Conservation (phyloP, 2,888 invertebrate species). For the Fragum whitleyi region DNA sequence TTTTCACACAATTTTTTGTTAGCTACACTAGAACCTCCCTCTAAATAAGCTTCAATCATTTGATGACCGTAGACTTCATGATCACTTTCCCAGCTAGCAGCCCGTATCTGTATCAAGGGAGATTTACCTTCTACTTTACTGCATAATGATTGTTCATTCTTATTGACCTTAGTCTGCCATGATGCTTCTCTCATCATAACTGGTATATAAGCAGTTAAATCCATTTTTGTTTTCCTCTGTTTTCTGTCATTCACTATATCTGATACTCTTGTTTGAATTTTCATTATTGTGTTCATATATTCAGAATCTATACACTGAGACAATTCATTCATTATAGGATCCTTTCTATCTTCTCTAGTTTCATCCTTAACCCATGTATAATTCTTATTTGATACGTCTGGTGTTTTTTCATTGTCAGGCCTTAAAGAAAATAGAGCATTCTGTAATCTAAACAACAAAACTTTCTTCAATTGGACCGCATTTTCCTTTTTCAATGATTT, state of each 20-base stretch:
- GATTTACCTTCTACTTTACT: neutral
- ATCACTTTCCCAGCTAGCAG: neutral
- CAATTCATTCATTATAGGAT: too few species aligned
- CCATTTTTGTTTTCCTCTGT: too few species aligned
- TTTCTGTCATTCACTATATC: too few species aligned
- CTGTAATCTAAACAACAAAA: neutral
- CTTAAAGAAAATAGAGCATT: neutral
- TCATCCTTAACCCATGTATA: neutral
- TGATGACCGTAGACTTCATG: too few species aligned
- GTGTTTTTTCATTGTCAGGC: too few species aligned
- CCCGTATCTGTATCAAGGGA: neutral
- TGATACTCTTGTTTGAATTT: too few species aligned
- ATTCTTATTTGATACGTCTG: neutral
- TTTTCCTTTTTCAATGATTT: neutral
- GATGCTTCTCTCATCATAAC: neutral
- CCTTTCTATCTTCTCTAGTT: neutral
- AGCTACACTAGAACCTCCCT: neutral
- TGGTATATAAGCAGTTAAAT: too few species aligned
- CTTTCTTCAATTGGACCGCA: neutral
- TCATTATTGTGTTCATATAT: too few species aligned
- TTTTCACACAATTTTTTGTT: neutral
- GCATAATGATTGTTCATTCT: neutral
- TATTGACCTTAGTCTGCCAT: neutral
- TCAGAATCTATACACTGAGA: too few species aligned
- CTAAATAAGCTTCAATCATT: neutral